These are phyloP conservation scores for Apotomis turbidana DNA, from an alignment of 2,888 invertebrate species.

Conservation along the genomic window DNA sequence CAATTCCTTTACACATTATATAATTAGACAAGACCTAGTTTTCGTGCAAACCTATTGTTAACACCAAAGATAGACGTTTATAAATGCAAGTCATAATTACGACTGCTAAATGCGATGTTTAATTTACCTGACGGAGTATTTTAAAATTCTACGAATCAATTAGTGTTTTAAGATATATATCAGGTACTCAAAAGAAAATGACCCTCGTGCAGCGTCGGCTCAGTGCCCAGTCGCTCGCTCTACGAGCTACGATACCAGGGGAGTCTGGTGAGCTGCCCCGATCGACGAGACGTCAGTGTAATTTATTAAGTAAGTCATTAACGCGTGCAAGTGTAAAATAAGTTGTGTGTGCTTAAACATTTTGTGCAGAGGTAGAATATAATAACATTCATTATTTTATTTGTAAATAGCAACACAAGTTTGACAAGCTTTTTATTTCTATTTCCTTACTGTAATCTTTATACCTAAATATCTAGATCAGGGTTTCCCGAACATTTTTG, in stretches of 20 bases:
- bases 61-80: constrained; percentile 11
- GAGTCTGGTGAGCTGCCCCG: not conserved
- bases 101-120: not conserved
- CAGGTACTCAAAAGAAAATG: not conserved
- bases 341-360: constrained; percentile 36
- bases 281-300: not conserved
- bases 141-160: not conserved
- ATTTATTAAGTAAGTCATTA: constrained; percentile 16
- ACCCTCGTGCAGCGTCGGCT: not conserved
- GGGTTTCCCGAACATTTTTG: not conserved
- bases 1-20: constrained; percentile 31
- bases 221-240: not conserved
- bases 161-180: not conserved
- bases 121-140: constrained; percentile 1
- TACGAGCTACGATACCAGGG: not conserved
- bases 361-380: constrained; percentile 40
- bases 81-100: not conserved
- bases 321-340: constrained; percentile 36
- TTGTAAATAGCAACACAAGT: constrained; percentile 56
- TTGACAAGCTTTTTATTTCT: constrained; percentile 52
- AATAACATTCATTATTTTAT: constrained; percentile 26
- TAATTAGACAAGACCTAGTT: constrained; percentile 5
- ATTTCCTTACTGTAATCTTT: constrained; percentile 22
- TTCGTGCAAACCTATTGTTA: constrained; percentile 15
- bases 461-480: constrained; percentile 33